Conservation (phyloP, 2,797 vertebrate species). For the Lindbergichthys nudifrons region DNA sequence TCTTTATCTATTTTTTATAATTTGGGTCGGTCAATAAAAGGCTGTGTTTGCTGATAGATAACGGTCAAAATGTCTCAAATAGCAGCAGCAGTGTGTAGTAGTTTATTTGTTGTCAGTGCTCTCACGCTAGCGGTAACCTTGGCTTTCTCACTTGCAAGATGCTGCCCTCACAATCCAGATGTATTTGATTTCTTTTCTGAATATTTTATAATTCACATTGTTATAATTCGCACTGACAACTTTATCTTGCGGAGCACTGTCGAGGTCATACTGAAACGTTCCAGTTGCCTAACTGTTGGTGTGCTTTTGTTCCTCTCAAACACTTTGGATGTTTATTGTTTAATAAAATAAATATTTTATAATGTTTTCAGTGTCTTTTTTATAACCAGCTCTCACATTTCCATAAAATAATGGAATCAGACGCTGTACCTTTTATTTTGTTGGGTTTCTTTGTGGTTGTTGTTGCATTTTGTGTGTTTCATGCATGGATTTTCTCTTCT, state of each 20-base stretch:
- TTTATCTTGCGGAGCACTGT: constrained; percentile 66
- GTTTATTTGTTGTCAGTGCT: constrained; percentile 29
- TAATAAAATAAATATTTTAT: constrained; percentile 55
- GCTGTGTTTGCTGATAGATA: constrained; percentile 43
- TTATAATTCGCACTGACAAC: constrained; percentile 63
- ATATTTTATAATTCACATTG: constrained; percentile 63
- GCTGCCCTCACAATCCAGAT: constrained; percentile 44
- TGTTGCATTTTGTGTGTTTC: constrained; percentile 29
- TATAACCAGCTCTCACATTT: constrained; percentile 36
- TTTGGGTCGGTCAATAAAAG: constrained; percentile 43
- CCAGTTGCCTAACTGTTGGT: constrained; percentile 69
- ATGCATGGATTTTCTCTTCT: constrained; percentile 6
- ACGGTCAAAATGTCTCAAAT: constrained; percentile 32
- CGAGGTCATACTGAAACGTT: constrained; percentile 65
- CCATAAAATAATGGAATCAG: constrained; percentile 30
- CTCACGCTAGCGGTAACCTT: constrained; percentile 54
- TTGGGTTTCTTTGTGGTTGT: constrained; percentile 12
- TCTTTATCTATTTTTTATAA: constrained; percentile 60
- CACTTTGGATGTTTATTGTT: constrained; percentile 76
- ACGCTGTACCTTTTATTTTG: constrained; percentile 31
- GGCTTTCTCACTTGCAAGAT: constrained; percentile 56
- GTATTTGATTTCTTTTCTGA: constrained; percentile 60
- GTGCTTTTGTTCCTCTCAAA: constrained; percentile 70
- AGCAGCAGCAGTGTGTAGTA: constrained; percentile 51
- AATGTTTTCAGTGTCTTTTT: constrained; percentile 48